phyloP scores from a whole-genome alignment of 2,888 invertebrate genomes.

The Gastracanthus pulcherrimus region DNA sequence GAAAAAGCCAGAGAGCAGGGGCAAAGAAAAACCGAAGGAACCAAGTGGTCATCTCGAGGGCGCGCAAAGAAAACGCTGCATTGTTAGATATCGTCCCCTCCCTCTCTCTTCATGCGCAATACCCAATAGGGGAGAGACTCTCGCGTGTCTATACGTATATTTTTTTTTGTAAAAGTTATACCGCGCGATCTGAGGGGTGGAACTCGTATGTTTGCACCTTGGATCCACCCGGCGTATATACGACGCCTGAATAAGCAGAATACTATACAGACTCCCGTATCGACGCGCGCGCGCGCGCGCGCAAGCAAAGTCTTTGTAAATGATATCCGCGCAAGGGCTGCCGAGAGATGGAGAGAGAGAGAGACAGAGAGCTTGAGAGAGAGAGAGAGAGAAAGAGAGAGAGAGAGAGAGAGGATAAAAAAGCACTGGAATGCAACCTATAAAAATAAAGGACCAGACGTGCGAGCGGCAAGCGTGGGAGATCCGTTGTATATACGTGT shows the following conservation, averaged over 20 bases:
- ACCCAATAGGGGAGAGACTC: background rate
- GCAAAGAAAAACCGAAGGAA: background rate
- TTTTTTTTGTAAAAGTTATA: background rate
- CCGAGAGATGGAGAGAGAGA: background rate
- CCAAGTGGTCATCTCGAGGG: background rate
- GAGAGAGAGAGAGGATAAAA: background rate
- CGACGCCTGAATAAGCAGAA: constrained; percentile 9
- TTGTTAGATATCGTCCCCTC: background rate
- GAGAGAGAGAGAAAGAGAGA: background rate
- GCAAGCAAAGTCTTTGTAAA: constrained; percentile 25
- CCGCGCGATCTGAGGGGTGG: constrained; percentile 9
- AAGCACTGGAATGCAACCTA: constrained; percentile 24
- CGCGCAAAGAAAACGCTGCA: background rate
- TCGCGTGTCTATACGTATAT: background rate
- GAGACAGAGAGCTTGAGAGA: no score
- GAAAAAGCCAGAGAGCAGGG: no score
- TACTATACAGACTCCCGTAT: background rate
- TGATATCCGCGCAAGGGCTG: constrained; percentile 5
- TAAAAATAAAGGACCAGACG: constrained; percentile 32
- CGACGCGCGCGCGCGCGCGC: background rate
- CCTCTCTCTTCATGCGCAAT: background rate
- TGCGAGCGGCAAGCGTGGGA: no score
- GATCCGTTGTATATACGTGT: background rate
- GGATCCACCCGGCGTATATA: background rate
- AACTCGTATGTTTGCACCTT: constrained; percentile 22